Evolutionary conservation across 1,140 invertebrate species (phyloP).

Genomic region (Bacillus rossius): DNA sequence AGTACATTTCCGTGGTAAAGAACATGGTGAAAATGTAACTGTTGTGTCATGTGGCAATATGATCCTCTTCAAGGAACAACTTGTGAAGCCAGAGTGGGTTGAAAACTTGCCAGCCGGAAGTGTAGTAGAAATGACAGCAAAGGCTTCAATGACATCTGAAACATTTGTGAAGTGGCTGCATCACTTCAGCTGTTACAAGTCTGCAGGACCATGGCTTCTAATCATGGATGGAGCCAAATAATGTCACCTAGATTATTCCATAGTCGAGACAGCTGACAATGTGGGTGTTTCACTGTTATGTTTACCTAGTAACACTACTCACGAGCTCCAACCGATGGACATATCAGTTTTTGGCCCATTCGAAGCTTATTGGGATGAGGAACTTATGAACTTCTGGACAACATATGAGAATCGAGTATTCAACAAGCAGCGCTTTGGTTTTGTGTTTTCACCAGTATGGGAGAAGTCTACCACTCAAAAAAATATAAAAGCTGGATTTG

Average conservation of each 20-base stretch:
- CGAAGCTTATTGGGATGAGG: slow-evolving; percentile 37
- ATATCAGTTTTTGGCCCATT: slow-evolving; percentile 34
- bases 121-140: slow-evolving; percentile 31
- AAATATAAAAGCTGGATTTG: slow-evolving; percentile 29
- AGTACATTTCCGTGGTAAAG: slow-evolving; percentile 34
- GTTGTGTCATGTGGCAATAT: slow-evolving; percentile 38
- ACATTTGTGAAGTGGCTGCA: slow-evolving; percentile 34
- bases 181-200: slow-evolving; percentile 32
- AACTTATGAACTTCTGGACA: slow-evolving; percentile 23
- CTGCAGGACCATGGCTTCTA: slow-evolving; percentile 28
- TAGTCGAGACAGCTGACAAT: slow-evolving; percentile 33
- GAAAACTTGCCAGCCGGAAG: slow-evolving; percentile 34
- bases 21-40: slow-evolving; percentile 41
- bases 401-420: slow-evolving; percentile 23
- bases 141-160: slow-evolving; percentile 38
- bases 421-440: slow-evolving; percentile 32
- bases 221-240: slow-evolving; percentile 39
- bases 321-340: slow-evolving; percentile 40
- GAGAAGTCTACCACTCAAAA: slow-evolving; percentile 26
- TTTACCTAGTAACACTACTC: slow-evolving; percentile 37
- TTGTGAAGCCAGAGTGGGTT: slow-evolving; percentile 21
- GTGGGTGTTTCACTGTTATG: slow-evolving; percentile 34
- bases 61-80: slow-evolving; percentile 23
- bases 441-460: slow-evolving; percentile 33
- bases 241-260: slow-evolving; percentile 32